Evolutionary conservation across 2,888 invertebrate species (phyloP).

Genomic region (Sphecodes monilicornis): DNA sequence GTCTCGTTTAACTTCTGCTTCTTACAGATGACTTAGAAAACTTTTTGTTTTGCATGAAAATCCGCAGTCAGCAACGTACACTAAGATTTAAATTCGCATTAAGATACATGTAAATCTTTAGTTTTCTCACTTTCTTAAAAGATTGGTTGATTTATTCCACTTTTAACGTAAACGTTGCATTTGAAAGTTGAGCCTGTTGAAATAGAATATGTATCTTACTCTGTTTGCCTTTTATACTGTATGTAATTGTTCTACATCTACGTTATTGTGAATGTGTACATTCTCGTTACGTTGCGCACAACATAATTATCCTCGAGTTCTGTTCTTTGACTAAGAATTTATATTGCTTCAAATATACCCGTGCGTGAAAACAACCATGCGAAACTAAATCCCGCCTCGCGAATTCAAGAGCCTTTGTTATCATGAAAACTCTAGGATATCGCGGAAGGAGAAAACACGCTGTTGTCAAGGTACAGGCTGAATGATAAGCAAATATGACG

Average conservation of each 20-base stretch:
- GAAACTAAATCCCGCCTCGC: background rate
- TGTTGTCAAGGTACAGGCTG: conserved; percentile 6
- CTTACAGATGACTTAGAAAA: too few relatives aligned
- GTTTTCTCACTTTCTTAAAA: too few relatives aligned
- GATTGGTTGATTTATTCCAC: background rate
- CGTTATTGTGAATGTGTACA: background rate
- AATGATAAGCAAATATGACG: conserved; percentile 49
- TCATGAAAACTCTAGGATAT: conserved; percentile 11
- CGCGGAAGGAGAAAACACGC: background rate
- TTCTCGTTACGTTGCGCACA: background rate
- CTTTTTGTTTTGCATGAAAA: too few relatives aligned
- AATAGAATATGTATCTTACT: background rate
- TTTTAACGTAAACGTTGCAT: background rate
- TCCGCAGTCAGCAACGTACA: too few relatives aligned
- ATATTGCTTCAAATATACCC: background rate
- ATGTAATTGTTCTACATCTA: too few relatives aligned
- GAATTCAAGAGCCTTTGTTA: background rate
- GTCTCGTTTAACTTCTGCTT: too few relatives aligned
- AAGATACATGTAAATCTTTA: too few relatives aligned
- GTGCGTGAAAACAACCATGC: background rate
- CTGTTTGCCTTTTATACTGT: background rate
- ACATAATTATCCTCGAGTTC: background rate
- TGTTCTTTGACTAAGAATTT: background rate
- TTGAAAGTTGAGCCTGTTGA: background rate
- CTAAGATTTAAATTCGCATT: too few relatives aligned